Evolutionary conservation across 2,113 vertebrate species (phyloP), one percentile per base, ranked within the genome.

Genomic region (Harpagus bidentatus): DNA sequence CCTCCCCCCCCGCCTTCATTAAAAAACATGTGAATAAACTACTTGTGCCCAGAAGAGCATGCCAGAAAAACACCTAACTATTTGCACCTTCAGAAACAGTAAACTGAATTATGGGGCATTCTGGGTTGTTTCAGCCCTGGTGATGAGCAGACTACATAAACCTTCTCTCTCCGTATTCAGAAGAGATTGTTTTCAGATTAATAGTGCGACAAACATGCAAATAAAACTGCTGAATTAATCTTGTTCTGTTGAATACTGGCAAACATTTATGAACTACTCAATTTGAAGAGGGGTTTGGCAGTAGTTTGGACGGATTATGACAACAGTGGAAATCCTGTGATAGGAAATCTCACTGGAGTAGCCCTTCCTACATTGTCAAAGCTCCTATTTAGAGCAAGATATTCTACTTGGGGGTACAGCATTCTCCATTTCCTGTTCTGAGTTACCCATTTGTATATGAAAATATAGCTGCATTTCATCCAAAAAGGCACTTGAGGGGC

Each of bases 1-100:
- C 17, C 17, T 3, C 40, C 7, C 6, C 7, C 5, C 5, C 4
- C 5, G 1, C 2, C 10, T 38, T 38, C 74, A 19, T 74, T 40
- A 79, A 40, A 42, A 70, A 74, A 79, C n/a, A 59, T 16, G 20
- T 59, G 28, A 55, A n/a, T 73, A 70, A 55, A 31, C 10, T 42
- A 4, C 48, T 69, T 53, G 6, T 92, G 61, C 36, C 34, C 67
- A 17, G 56, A 61, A 66, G 7, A 65, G 13, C n/a, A 23, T 18
- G 22, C 29, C 21, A 80, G 32, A 6, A 45, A 63, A 82, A 67
- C 23, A 43, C 25, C 29, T 25, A 20, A 34, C 43, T 82, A 59
- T 32, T 73, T 86, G 32, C 28, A 74, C 29, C 23, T 90, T 88
- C 53, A 32, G 28, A 82, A 72, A 48, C 3, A 6, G 47, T 77